These are phyloP conservation scores for Noctua fimbriata DNA, from an alignment of 2,888 invertebrate species.

Conservation along the genomic window DNA sequence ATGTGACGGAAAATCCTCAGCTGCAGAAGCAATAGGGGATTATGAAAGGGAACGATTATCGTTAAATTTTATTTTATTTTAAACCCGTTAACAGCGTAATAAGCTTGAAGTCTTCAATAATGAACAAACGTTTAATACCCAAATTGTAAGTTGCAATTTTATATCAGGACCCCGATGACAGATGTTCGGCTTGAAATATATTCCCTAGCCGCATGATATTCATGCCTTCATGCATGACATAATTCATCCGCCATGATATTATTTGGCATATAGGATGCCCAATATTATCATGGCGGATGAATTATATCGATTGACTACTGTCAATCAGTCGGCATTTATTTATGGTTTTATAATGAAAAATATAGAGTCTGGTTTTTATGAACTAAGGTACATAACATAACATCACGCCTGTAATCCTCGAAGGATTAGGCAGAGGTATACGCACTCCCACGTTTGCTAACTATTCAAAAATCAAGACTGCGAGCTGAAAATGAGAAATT, in stretches of 20 bases:
- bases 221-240: background rate
- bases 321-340: constrained; percentile 13
- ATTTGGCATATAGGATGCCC: constrained; percentile 3
- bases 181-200: constrained; percentile 30
- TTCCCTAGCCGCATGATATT: constrained; percentile 16
- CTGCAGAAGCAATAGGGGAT: constrained; percentile 6
- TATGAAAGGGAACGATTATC: background rate
- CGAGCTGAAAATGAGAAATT: background rate
- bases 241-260: background rate
- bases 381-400: background rate
- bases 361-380: background rate
- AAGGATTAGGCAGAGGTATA: background rate
- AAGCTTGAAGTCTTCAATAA: background rate
- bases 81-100: background rate
- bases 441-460: background rate
- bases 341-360: background rate
- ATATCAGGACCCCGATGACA: constrained; percentile 29
- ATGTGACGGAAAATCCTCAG: background rate
- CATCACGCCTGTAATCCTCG: background rate
- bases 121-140: background rate
- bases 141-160: constrained; percentile 22
- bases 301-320: constrained; percentile 31
- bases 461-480: background rate
- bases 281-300: constrained; percentile 44
- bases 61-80: background rate